phyloP scores from a whole-genome alignment of 2,888 invertebrate species.

The Calephelis perditalis region DNA sequence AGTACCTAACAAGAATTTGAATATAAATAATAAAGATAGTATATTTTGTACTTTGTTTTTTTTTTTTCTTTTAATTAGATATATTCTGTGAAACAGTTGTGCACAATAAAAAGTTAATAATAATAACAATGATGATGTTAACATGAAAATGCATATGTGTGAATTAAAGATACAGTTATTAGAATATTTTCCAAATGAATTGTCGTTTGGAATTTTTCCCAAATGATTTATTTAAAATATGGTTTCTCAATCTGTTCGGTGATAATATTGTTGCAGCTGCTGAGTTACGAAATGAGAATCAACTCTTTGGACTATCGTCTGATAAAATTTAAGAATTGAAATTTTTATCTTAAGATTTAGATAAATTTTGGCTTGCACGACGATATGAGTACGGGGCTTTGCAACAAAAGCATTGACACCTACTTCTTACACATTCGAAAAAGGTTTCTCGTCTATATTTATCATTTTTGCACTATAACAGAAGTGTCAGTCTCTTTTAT shows the following conservation, averaged over 20 bases:
- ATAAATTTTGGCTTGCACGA: slow-evolving; percentile 16
- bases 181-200: neutral
- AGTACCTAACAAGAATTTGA: neutral
- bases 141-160: neutral
- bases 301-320: slow-evolving; percentile 17
- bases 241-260: slow-evolving; percentile 18
- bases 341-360: slow-evolving; percentile 16
- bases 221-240: slow-evolving; percentile 15
- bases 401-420: neutral
- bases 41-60: no score
- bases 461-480: no score
- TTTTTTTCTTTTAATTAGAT: no score
- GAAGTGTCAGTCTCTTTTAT: no score
- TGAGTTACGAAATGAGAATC: slow-evolving; percentile 15
- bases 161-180: neutral
- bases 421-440: neutral
- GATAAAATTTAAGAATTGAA: slow-evolving; percentile 14
- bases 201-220: neutral
- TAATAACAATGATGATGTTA: no score
- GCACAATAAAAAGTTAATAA: neutral
- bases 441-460: neutral
- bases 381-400: slow-evolving; percentile 7
- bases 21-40: neutral
- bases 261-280: slow-evolving; percentile 18
- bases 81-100: no score